Percentiles rank a stretch among this genome's conserved stretches.
Evolutionary conservation across 2,888 invertebrate genomes (phyloP).

Genomic region (Oscheius sp.): DNA sequence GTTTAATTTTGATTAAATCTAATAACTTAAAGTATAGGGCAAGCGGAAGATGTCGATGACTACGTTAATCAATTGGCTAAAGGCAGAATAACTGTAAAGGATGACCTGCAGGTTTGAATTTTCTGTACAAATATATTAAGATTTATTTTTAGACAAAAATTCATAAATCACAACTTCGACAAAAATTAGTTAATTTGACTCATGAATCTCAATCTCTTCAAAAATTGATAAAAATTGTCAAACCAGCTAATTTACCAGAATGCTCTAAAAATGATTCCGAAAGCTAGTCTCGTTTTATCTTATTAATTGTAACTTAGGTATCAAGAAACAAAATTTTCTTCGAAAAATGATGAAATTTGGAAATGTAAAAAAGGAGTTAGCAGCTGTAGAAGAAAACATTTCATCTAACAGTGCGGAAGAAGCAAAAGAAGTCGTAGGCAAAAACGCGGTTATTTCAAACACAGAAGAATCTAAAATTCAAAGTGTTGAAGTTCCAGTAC

Average conservation of each 20-base stretch:
- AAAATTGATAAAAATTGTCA: constrained; percentile 57
- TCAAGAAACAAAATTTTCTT: constrained; percentile 46
- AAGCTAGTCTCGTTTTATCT: neutral
- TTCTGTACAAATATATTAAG: neutral
- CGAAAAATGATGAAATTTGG: constrained; percentile 48
- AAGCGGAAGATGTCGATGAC: constrained; percentile 41
- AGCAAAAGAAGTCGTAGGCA: neutral
- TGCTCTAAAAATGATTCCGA: too few relatives aligned
- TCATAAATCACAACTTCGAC: constrained; percentile 55
- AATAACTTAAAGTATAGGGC: neutral
- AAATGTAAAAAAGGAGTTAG: constrained; percentile 23
- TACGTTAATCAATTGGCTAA: constrained; percentile 46
- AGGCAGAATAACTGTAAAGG: constrained; percentile 31
- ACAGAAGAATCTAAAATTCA: neutral
- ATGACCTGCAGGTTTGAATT: constrained; percentile 41
- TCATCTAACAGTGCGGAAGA: too few relatives aligned
- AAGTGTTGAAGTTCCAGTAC: too few relatives aligned
- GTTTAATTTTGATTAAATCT: neutral
- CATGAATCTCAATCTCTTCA: constrained; percentile 53
- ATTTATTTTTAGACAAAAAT: constrained; percentile 53
- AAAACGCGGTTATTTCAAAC: neutral
- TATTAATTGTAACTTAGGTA: constrained; percentile 3
- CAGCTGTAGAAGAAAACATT: neutral
- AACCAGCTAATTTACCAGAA: constrained; percentile 50
- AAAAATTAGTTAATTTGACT: constrained; percentile 47